phyloP scores from a whole-genome alignment of 2,113 vertebrate genomes.

The Dipodomys spectabilis region DNA sequence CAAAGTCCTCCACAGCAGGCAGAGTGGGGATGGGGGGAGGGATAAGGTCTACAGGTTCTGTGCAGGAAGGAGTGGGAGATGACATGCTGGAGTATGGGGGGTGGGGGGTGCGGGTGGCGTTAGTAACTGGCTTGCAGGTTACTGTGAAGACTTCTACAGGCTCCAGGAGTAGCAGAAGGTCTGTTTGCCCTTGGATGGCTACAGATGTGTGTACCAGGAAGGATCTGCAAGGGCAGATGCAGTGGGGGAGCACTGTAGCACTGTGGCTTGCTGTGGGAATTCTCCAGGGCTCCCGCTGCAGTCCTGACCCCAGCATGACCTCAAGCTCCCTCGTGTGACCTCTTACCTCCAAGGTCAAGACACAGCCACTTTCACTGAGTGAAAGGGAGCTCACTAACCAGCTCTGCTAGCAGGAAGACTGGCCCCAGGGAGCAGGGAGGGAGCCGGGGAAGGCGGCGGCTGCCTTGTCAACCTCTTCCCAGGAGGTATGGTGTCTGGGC shows the following conservation, averaged over 20 bases:
- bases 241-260: not conserved
- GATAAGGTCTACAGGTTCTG: not conserved
- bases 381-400: not conserved
- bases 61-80: not conserved
- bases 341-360: not conserved
- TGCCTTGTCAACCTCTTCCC: conserved; percentile 46
- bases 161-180: not conserved
- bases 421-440: not conserved
- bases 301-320: not conserved
- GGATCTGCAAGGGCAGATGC: not conserved
- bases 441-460: not conserved
- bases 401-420: not conserved
- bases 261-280: not conserved
- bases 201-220: not conserved
- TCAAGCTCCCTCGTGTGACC: not conserved
- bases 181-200: not conserved
- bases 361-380: not conserved
- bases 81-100: not conserved
- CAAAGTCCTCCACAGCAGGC: not conserved
- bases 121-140: not conserved
- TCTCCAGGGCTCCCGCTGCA: not conserved
- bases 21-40: not conserved
- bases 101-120: no score
- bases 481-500: not conserved
- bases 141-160: not conserved